Base-by-base conservation (phyloP, 1,140 invertebrate species). In the Linepithema humile region DNA sequence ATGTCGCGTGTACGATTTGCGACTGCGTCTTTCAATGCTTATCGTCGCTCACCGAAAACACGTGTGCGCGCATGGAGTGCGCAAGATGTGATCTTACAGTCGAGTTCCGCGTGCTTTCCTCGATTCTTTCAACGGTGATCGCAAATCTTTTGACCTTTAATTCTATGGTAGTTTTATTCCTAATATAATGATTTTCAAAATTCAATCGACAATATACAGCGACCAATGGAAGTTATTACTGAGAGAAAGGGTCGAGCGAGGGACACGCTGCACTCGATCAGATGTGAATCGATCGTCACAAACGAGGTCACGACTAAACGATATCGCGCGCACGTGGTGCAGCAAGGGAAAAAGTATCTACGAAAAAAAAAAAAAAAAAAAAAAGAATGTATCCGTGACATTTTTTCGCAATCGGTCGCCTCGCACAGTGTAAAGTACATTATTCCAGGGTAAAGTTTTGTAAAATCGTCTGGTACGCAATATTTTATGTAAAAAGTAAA, bases 391-490 rank as follows among this genome's bases (percentile, higher is more conserved):
- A 69, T 38, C 20, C 64, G 12, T 32, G 12, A 43, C 6, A 17
- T 48, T 35, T 40, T 55, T 29, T 57, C 84, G 69, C 59, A 78
- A 65, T 77, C 72, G 85, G 65, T 87, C 78, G 55, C 78, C 78
- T 60, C 70, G 78, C 78, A 43, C 62, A 74, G 69, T 69, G 55
- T 48, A 45, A 70, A 60, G 48, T 62, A 72, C 35, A 74, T 74
- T 82, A 85, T 62, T 84, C 72, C 77, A 87, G 85, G 86, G 84
- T 85, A 82, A 89, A 57, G 86, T 85, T 88, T 84, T 83, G 70
- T 83, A 70, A 80, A 82, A 80, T 65, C 48, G 92, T 93, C 90
- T 92, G 89, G 90, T 92, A 93, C 87, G 90, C 92, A 93, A 95
- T 93, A 93, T 92, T 93, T 82, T 90, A 92, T 93, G 90, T 92